Conservation (phyloP, 2,888 invertebrate species). For the Ectemnius continuus region DNA sequence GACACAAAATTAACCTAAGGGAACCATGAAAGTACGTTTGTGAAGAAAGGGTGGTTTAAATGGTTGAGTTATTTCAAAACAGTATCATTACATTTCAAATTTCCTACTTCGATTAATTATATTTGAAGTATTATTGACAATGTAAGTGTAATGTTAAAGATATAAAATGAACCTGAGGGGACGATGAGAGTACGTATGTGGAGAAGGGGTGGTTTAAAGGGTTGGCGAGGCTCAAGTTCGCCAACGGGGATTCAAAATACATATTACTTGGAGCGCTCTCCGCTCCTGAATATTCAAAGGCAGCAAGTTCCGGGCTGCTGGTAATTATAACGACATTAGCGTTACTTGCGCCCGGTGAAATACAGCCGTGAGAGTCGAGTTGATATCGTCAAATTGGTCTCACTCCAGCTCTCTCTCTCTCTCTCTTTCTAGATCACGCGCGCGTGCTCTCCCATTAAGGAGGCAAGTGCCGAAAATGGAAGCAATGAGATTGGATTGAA, state of each 20-base stretch:
- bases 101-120: no score
- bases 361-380: conserved; percentile 39
- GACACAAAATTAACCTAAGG: no score
- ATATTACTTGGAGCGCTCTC: not conserved
- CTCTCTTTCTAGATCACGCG: no score
- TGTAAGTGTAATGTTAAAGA: no score
- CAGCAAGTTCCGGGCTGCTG: conserved; percentile 44
- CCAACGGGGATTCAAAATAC: not conserved
- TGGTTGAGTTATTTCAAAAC: no score
- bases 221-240: not conserved
- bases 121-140: no score
- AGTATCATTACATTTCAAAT: no score
- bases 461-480: no score
- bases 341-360: conserved; percentile 49
- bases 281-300: conserved; percentile 56
- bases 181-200: not conserved
- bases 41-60: no score
- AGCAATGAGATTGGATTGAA: no score
- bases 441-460: not conserved
- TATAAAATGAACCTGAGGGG: not conserved
- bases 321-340: conserved; percentile 59
- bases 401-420: not conserved
- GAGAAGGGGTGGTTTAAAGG: not conserved
- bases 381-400: conserved; percentile 54
- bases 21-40: no score